Conservation (phyloP, 2,797 vertebrate species). For the Myripristis murdjan region DNA sequence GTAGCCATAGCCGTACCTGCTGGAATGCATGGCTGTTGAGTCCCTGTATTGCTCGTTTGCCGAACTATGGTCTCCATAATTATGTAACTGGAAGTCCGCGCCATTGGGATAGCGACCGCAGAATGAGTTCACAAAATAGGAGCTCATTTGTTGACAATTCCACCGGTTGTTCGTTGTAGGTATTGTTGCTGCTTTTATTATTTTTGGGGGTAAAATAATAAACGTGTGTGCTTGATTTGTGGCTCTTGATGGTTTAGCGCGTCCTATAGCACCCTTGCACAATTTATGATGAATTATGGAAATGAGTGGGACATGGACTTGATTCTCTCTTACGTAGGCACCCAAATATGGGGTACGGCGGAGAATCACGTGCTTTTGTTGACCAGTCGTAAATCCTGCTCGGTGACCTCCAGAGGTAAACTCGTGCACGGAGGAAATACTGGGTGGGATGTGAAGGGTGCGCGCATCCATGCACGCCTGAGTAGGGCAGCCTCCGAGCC, state of each 20-base stretch:
- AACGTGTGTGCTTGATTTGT: constrained; percentile 98
- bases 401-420: constrained; percentile 99
- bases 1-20: constrained; percentile 98
- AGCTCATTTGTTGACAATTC: constrained; percentile 98
- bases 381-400: constrained; percentile 99
- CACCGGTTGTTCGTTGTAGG: constrained; percentile 64
- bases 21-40: constrained; percentile 96
- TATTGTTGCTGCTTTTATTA: constrained; percentile 75
- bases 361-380: constrained; percentile 99
- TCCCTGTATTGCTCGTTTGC: constrained; percentile 97
- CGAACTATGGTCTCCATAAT: constrained; percentile 99
- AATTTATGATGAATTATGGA: constrained; percentile 99
- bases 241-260: constrained; percentile 98
- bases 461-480: constrained; percentile 80
- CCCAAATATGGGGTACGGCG: constrained; percentile 99
- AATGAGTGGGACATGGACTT: constrained; percentile 99
- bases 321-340: constrained; percentile 99
- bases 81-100: constrained; percentile 99
- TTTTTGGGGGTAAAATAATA: constrained; percentile 86
- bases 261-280: constrained; percentile 99
- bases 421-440: constrained; percentile 94
- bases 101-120: constrained; percentile 99
- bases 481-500: constrained; percentile 75
- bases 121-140: constrained; percentile 99
- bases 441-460: constrained; percentile 90